Conservation (phyloP, 1,140 invertebrate species). For the Mactra quadrangularis region DNA sequence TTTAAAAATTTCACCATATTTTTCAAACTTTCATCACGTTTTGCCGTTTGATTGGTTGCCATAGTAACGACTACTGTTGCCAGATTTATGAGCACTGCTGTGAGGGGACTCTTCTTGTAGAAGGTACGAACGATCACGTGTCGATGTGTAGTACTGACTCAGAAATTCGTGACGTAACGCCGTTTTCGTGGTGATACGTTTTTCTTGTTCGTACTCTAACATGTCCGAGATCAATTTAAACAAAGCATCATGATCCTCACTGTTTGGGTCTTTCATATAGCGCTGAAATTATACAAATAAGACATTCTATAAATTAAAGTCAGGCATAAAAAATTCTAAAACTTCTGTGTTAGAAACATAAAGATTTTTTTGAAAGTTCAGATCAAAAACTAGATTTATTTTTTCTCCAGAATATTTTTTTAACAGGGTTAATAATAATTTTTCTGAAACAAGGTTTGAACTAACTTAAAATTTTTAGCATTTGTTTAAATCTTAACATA, state of each 20-base stretch:
- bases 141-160: slow-evolving; percentile 59
- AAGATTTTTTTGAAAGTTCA: background rate
- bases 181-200: slow-evolving; percentile 94
- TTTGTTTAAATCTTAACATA: too few relatives aligned
- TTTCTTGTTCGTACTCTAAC: slow-evolving; percentile 97
- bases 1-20: too few relatives aligned
- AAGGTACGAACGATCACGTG: slow-evolving; percentile 40
- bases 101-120: slow-evolving; percentile 7
- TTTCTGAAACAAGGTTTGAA: too few relatives aligned
- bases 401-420: too few relatives aligned
- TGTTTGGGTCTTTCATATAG: slow-evolving; percentile 93
- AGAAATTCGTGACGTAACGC: slow-evolving; percentile 98
- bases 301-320: background rate
- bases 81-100: background rate
- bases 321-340: background rate
- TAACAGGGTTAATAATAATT: too few relatives aligned
- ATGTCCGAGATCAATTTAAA: slow-evolving; percentile 98
- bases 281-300: slow-evolving; percentile 87
- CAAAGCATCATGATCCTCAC: slow-evolving; percentile 93
- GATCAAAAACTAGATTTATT: too few relatives aligned
- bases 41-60: slow-evolving; percentile 5
- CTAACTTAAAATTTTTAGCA: too few relatives aligned
- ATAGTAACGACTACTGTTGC: background rate
- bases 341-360: background rate
- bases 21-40: background rate